phyloP scores from a whole-genome alignment of 1,140 invertebrate species.

The Coboldia fuscipes region DNA sequence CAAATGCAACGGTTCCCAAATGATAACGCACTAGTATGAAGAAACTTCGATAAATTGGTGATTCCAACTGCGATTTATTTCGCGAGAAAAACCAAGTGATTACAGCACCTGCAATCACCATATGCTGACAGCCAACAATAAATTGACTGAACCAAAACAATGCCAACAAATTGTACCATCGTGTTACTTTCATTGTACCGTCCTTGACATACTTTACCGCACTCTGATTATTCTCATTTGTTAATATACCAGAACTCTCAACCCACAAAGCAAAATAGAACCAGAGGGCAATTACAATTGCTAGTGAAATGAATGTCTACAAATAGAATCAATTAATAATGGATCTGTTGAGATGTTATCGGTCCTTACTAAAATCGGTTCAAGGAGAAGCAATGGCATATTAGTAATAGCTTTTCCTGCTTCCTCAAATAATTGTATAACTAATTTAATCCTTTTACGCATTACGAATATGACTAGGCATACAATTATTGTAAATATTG shows the following conservation, averaged over 20 bases:
- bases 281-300: conserved; percentile 30
- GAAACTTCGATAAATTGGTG: conserved; percentile 32
- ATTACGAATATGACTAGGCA: conserved; percentile 45
- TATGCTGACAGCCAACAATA: conserved; percentile 51
- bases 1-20: conserved; percentile 54
- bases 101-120: conserved; percentile 53
- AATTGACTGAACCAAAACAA: conserved; percentile 54
- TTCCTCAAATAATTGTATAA: conserved; percentile 49
- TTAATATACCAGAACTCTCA: conserved; percentile 35
- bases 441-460: conserved; percentile 45
- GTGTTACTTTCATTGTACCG: conserved; percentile 23
- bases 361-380: conserved; percentile 39
- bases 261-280: conserved; percentile 35
- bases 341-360: background rate
- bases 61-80: conserved; percentile 34
- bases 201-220: conserved; percentile 30
- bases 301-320: conserved; percentile 39
- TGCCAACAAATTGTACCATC: conserved; percentile 46
- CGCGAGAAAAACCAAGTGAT: conserved; percentile 57
- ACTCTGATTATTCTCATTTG: conserved; percentile 19
- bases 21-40: conserved; percentile 40
- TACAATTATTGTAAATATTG: conserved; percentile 36
- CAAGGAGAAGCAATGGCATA: conserved; percentile 52
- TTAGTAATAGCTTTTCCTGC: conserved; percentile 46
- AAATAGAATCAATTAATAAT: conserved; percentile 9